A percentile compares a stretch with the other conserved stretches of the same genome.
Evolutionary conservation across 2,113 vertebrate species (phyloP).

Genomic region (Myiozetetes cayanensis): DNA sequence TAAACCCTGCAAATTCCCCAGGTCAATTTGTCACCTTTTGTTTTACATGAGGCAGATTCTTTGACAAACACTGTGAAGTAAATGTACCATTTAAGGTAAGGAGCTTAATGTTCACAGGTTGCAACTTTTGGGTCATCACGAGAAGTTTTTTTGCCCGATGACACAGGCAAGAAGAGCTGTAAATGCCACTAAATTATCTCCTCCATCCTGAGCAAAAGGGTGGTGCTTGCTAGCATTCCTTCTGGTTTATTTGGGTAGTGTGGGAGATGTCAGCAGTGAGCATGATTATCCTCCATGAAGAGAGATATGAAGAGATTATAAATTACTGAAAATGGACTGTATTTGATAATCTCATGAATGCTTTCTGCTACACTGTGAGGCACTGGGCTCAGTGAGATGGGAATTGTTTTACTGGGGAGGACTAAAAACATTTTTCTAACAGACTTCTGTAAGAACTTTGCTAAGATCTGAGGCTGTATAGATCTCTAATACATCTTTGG

Average conservation of each 20-base stretch:
- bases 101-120: not conserved
- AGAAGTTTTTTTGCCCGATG: not conserved
- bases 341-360: not conserved
- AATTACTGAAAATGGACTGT: not conserved
- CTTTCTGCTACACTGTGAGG: not conserved
- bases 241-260: not conserved
- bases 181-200: not conserved
- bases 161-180: not conserved
- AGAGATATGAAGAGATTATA: not conserved
- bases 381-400: fast-evolving
- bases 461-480: not conserved
- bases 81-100: not conserved
- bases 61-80: not conserved
- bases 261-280: not conserved
- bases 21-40: not conserved
- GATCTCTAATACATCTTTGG: not conserved
- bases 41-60: not conserved
- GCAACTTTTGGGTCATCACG: not conserved
- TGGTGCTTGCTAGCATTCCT: not conserved
- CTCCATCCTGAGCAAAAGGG: not conserved
- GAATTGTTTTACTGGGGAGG: not conserved
- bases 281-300: not conserved
- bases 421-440: not conserved
- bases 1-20: not conserved
- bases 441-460: not conserved